phyloP scores from a whole-genome alignment of 2,888 invertebrate species.

The Xylophagus ater region DNA sequence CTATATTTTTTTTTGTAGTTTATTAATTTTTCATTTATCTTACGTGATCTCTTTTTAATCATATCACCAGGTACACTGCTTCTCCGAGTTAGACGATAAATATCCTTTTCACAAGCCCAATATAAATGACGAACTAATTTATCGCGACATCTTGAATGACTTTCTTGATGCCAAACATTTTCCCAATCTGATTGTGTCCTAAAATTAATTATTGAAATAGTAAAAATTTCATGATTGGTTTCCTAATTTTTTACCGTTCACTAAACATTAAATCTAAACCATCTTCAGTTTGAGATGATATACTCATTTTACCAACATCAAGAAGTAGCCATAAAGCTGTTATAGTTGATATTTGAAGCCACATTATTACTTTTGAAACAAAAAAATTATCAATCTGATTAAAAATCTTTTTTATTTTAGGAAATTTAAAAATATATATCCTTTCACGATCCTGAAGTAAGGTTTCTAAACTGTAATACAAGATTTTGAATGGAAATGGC shows the following conservation, averaged over 20 bases:
- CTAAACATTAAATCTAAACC: conserved; percentile 41
- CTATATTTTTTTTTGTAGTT: conserved; percentile 10
- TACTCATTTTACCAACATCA: conserved; percentile 25
- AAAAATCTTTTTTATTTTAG: no score
- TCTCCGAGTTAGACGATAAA: conserved; percentile 44
- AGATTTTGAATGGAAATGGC: no score
- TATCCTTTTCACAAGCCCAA: conserved; percentile 53
- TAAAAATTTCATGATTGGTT: background rate
- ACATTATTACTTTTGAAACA: no score
- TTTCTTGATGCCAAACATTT: conserved; percentile 47
- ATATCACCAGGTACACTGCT: conserved; percentile 23
- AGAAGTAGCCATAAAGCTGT: conserved; percentile 33
- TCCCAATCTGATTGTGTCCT: conserved; percentile 49
- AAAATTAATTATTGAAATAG: background rate
- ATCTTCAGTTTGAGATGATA: conserved; percentile 32
- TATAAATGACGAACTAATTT: conserved; percentile 45
- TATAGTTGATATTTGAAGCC: conserved; percentile 26
- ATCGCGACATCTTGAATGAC: conserved; percentile 46
- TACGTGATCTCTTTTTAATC: conserved; percentile 11
- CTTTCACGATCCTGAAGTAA: no score
- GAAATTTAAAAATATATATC: no score
- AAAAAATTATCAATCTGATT: no score
- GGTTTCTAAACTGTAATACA: no score
- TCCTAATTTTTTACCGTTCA: conserved; percentile 33
- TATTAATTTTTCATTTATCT: conserved; percentile 9